phyloP scores from a whole-genome alignment of 2,797 vertebrate genomes.

The Hapalemur alaotrensis region DNA sequence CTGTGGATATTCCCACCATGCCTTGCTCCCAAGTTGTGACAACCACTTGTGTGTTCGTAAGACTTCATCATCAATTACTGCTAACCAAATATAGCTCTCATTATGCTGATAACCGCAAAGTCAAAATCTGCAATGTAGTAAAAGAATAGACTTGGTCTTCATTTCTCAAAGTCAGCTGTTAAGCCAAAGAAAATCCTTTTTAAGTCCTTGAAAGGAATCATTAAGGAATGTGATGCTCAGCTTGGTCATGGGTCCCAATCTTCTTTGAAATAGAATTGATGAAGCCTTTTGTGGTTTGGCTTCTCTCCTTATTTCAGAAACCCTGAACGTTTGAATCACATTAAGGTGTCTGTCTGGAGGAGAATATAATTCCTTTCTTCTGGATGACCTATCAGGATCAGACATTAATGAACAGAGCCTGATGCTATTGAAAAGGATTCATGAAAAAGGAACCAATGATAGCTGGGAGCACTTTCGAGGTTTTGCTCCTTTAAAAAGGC shows the following conservation, averaged over 20 bases:
- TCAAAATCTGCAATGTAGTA: background rate
- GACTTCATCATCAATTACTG: background rate
- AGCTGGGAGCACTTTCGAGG: slow-evolving; percentile 2
- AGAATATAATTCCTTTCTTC: slow-evolving; percentile 40
- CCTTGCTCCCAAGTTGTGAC: background rate
- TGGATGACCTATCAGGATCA: slow-evolving; percentile 8
- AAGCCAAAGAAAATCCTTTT: slow-evolving; percentile 30
- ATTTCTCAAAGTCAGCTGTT: background rate
- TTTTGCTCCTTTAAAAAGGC: slow-evolving; percentile 44
- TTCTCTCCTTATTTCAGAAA: slow-evolving; percentile 52
- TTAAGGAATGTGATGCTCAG: background rate
- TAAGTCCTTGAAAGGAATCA: slow-evolving; percentile 35
- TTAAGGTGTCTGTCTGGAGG: slow-evolving; percentile 35
- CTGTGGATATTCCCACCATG: background rate
- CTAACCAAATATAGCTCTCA: background rate
- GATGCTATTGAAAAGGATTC: slow-evolving; percentile 7
- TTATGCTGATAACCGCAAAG: background rate
- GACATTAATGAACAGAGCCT: slow-evolving; percentile 35
- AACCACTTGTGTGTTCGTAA: background rate
- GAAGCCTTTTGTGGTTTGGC: slow-evolving; percentile 41
- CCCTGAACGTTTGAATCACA: background rate
- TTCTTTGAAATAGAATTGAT: slow-evolving; percentile 49
- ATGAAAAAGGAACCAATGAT: background rate
- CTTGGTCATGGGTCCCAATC: background rate
- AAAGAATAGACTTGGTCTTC: background rate